Evolutionary conservation across 2,888 invertebrate genomes (phyloP), one percentile per base, ranked within the genome.

Genomic region (Busseola fusca): DNA sequence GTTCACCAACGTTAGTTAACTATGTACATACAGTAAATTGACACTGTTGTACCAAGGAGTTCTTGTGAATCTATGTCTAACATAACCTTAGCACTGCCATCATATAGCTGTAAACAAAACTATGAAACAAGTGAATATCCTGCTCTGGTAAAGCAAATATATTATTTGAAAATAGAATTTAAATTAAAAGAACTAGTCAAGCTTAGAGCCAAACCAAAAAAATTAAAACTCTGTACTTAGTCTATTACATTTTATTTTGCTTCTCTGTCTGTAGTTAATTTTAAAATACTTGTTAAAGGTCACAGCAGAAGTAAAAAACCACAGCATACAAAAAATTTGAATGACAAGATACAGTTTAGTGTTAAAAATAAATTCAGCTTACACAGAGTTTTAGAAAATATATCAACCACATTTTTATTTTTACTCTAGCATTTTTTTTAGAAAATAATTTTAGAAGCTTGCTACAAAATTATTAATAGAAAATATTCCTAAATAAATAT

Each of bases 71-170:
- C 57, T 70, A 57, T 48, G 34, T 64, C 10, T 66, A 65, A 77
- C 81, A 77, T 84, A 84, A 82, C 83, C 83, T 84, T 58, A 71
- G 63, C 54, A 74, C 45, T 69, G 64, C 52, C 25, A 56, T 25
- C 54, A 68, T 30, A 66, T 63, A 77, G 34, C 76, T 76, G 77
- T 76, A 76, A 76, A 79, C 81, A 70, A 65, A 25, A 57, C 67
- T 40, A 73, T 42, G 2, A 73, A 62, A 64, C 65, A 69, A 69
- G 42, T 66, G 21, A 72, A n/a, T 42, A 30, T 50, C 56, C 48
- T 74, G 25, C 42, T 69, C 10, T 67, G 30, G 0, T 18, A 34
- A 25, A 62, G 21, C 10, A 62, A 62, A 1, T 59, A 27, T 27
- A 65, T 59, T 34, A 59, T 59, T 64, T 69, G 10, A 56, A 75